phyloP scores from a whole-genome alignment of 2,113 vertebrate genomes.

The Morone chrysops region DNA sequence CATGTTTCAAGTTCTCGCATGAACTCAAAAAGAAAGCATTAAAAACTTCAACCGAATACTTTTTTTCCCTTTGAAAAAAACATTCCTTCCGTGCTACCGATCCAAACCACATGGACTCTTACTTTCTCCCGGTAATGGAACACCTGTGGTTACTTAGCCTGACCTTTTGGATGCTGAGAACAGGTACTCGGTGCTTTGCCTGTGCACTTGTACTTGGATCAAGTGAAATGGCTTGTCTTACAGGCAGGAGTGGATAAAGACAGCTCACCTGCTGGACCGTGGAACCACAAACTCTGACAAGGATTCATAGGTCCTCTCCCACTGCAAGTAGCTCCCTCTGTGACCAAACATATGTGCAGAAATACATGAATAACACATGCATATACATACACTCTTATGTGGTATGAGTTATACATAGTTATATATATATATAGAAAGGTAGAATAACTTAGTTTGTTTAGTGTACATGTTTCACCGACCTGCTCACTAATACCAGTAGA shows the following conservation, averaged over 20 bases:
- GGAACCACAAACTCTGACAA: constrained; percentile 95
- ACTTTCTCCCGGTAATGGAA: constrained; percentile 76
- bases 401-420: not conserved
- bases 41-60: not conserved
- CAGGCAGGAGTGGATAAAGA: not conserved
- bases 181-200: constrained; percentile 7
- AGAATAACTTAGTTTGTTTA: too few relatives aligned
- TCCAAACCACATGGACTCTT: constrained; percentile 60
- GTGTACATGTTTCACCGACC: constrained; percentile 82
- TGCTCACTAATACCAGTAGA: constrained; percentile 91
- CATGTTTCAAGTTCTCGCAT: not conserved
- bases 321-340: constrained; percentile 87
- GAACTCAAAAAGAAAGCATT: not conserved
- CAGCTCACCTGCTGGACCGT: constrained; percentile 93
- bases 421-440: too few relatives aligned
- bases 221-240: constrained; percentile 41
- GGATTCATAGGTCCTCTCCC: constrained; percentile 95
- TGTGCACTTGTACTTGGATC: constrained; percentile 32
- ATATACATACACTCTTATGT: not conserved
- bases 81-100: constrained; percentile 16
- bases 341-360: constrained; percentile 18
- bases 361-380: not conserved
- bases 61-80: not conserved
- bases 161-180: constrained; percentile 47
- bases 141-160: constrained; percentile 56